A percentile compares a stretch with the other conserved stretches of the same genome.
These are phyloP conservation scores for Microctenopoma stevenorrisi DNA, from an alignment of 2,797 vertebrate species.

Conservation along the genomic window DNA sequence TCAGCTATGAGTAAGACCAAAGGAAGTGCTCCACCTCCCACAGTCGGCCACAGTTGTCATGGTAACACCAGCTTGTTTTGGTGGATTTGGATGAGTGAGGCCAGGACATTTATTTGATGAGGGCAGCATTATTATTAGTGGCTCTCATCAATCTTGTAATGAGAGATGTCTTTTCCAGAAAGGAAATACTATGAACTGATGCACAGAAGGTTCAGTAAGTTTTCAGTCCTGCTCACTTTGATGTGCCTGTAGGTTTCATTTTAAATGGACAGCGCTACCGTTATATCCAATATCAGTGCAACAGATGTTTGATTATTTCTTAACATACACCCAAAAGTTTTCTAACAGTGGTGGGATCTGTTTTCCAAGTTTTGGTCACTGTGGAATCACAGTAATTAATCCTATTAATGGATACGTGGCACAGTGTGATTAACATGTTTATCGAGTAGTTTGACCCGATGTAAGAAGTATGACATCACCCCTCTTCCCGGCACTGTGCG, in stretches of 20 bases:
- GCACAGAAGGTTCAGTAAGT: neutral
- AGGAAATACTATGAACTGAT: constrained; percentile 17
- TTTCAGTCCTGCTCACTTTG: neutral
- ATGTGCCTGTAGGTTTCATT: too few species aligned
- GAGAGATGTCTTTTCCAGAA: constrained; percentile 4
- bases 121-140: constrained; percentile 7
- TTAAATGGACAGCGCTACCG: too few species aligned
- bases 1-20: constrained; percentile 24
- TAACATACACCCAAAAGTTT: too few species aligned
- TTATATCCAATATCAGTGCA: too few species aligned
- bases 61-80: constrained; percentile 52
- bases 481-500: neutral
- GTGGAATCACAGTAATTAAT: constrained; percentile 28
- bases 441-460: constrained; percentile 35
- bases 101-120: constrained; percentile 7
- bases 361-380: constrained; percentile 24
- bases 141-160: constrained; percentile 32
- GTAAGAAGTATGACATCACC: constrained; percentile 33
- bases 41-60: constrained; percentile 45
- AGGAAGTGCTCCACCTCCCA: constrained; percentile 47
- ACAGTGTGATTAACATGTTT: constrained; percentile 56
- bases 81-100: constrained; percentile 14
- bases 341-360: neutral
- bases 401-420: constrained; percentile 1
- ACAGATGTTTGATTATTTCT: too few species aligned